Evolutionary conservation across 2,797 vertebrate species (phyloP).

Genomic region (Coregonus ussuriensis): DNA sequence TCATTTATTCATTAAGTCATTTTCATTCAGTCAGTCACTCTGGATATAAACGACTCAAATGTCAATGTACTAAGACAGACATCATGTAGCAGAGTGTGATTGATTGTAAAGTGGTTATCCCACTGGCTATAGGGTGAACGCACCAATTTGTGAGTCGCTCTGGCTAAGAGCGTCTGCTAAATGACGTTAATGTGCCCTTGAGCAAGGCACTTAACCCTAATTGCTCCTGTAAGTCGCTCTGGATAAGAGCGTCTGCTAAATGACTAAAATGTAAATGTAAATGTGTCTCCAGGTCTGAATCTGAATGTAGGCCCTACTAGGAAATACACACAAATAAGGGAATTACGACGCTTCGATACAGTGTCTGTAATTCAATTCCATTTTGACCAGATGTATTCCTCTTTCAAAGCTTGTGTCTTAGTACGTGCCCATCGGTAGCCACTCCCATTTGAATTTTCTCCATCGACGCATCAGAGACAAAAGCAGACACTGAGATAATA

Average conservation of each 20-base stretch:
- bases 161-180: too few species aligned
- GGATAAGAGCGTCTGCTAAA: too few species aligned
- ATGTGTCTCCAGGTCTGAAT: neutral
- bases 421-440: constrained; percentile 4
- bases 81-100: neutral
- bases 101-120: too few species aligned
- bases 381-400: neutral
- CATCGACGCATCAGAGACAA: constrained; percentile 6
- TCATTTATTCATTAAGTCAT: too few species aligned
- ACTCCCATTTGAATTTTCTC: constrained; percentile 1
- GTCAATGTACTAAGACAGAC: neutral
- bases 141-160: too few species aligned
- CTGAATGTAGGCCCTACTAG: neutral
- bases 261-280: too few species aligned
- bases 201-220: too few species aligned
- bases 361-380: neutral
- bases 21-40: too few species aligned
- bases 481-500: constrained; percentile 19
- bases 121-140: too few species aligned
- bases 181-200: too few species aligned
- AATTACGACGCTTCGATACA: too few species aligned
- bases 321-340: neutral
- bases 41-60: neutral
- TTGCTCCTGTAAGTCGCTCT: too few species aligned
- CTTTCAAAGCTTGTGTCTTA: neutral